Percentiles rank a stretch among this genome's conserved stretches.
Conservation (phyloP, 2,888 invertebrate species). For the Calliopum simillimum region DNA sequence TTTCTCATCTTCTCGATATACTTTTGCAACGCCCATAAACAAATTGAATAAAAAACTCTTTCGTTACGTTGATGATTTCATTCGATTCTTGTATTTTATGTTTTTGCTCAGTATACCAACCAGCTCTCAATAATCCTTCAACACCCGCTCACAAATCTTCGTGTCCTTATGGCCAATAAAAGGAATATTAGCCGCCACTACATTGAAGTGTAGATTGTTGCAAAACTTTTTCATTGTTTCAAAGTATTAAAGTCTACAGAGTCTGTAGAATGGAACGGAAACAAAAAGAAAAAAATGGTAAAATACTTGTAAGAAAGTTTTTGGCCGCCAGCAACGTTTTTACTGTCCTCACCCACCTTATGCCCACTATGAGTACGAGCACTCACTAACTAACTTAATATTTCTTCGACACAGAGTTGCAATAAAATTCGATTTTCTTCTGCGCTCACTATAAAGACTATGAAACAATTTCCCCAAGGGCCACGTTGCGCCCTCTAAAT, state of each 20-base stretch:
- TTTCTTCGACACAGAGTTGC: background rate
- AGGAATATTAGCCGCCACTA: slow-evolving; percentile 1
- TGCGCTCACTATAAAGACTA: background rate
- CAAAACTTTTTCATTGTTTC: slow-evolving; percentile 10
- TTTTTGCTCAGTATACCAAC: too few species aligned
- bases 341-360: background rate
- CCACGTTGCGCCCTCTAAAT: too few species aligned
- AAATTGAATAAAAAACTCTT: too few species aligned
- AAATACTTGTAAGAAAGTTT: background rate
- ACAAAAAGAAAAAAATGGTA: background rate
- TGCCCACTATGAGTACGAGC: too few species aligned
- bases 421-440: slow-evolving; percentile 5
- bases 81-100: too few species aligned
- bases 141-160: background rate
- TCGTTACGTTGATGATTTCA: too few species aligned
- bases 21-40: too few species aligned
- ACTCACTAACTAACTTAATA: background rate
- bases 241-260: slow-evolving; percentile 7
- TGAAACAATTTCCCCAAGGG: background rate
- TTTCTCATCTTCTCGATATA: too few species aligned
- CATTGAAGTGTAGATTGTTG: slow-evolving; percentile 8
- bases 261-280: background rate
- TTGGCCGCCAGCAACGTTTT: background rate
- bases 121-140: too few species aligned
- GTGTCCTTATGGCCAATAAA: slow-evolving; percentile 1